These are phyloP conservation scores for Sander lucioperca DNA, from an alignment of 2,113 vertebrate species.

Conservation along the genomic window DNA sequence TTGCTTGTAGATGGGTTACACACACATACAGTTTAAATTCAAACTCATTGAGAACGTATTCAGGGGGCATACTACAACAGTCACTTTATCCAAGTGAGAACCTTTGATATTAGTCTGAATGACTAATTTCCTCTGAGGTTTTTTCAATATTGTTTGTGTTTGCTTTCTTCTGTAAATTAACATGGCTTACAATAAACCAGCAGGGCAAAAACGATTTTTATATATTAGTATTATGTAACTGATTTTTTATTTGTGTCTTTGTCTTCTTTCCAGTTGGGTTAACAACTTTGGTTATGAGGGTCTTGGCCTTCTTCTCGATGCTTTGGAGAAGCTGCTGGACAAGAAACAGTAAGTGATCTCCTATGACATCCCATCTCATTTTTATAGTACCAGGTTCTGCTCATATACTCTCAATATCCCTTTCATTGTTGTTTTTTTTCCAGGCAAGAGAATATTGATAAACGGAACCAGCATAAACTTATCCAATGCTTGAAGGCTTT, in stretches of 20 bases:
- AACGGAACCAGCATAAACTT: constrained; percentile 97
- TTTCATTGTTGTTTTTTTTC: background rate
- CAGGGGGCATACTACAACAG: constrained; percentile 31
- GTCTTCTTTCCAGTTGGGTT: constrained; percentile 90
- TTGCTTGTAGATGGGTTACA: constrained; percentile 67
- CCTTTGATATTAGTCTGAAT: constrained; percentile 49
- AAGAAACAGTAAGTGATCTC: constrained; percentile 93
- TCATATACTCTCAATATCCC: background rate
- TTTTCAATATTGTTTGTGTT: constrained; percentile 39
- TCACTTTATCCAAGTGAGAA: constrained; percentile 55
- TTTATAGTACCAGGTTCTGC: background rate
- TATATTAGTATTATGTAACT: constrained; percentile 13
- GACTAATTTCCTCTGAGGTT: constrained; percentile 56
- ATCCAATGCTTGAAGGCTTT: constrained; percentile 99
- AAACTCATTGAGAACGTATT: constrained; percentile 55
- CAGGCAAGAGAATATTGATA: constrained; percentile 96
- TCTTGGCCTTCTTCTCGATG: constrained; percentile 93
- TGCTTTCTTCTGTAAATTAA: constrained; percentile 26
- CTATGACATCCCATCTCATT: background rate
- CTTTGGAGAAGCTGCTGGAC: constrained; percentile 94
- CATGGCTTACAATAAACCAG: constrained; percentile 14
- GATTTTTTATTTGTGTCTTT: constrained; percentile 30
- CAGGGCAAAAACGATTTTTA: constrained; percentile 11
- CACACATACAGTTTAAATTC: constrained; percentile 58
- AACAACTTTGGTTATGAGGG: constrained; percentile 99